Percentiles rank a stretch among this genome's conserved stretches.
Conservation (phyloP, 92 coral and sea anemone species). For the Parazoanthus darwini region DNA sequence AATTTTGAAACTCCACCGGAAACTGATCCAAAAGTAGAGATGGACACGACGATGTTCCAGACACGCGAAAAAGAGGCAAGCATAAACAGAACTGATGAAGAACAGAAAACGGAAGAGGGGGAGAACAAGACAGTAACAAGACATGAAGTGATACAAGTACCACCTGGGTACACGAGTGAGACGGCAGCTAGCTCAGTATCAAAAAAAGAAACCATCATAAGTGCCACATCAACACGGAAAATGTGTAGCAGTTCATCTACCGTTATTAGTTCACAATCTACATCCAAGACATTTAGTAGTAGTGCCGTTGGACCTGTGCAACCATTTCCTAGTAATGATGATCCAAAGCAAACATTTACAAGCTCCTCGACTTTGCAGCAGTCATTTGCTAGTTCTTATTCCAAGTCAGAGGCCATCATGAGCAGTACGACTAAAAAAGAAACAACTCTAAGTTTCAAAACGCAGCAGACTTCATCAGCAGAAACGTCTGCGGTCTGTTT, state of each 20-base stretch:
- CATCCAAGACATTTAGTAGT: conserved; percentile 20
- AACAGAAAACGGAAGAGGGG: conserved; percentile 5
- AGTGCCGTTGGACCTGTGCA: not conserved
- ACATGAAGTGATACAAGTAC: not conserved
- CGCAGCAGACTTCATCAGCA: conserved; percentile 5
- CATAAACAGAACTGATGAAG: not conserved
- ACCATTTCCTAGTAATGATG: not conserved
- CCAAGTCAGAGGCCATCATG: not conserved
- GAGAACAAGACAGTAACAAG: not conserved
- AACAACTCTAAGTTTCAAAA: conserved; percentile 4
- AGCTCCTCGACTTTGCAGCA: not conserved
- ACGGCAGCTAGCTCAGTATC: not conserved
- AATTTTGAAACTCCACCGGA: conserved; percentile 2
- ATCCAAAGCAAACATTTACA: not conserved
- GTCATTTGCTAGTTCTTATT: conserved; percentile 5
- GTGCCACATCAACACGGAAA: conserved; percentile 1
- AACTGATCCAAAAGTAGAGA: not conserved
- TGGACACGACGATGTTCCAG: not conserved
- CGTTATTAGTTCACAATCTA: not conserved
- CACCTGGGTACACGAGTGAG: not conserved
- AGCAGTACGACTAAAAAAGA: conserved; percentile 24
- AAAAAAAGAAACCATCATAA: not conserved
- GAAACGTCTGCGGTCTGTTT: not conserved
- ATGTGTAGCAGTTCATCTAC: conserved; percentile 11
- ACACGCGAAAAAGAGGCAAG: not conserved